Conservation (phyloP, 2,797 vertebrate genomes). For the Danio tinwini region DNA sequence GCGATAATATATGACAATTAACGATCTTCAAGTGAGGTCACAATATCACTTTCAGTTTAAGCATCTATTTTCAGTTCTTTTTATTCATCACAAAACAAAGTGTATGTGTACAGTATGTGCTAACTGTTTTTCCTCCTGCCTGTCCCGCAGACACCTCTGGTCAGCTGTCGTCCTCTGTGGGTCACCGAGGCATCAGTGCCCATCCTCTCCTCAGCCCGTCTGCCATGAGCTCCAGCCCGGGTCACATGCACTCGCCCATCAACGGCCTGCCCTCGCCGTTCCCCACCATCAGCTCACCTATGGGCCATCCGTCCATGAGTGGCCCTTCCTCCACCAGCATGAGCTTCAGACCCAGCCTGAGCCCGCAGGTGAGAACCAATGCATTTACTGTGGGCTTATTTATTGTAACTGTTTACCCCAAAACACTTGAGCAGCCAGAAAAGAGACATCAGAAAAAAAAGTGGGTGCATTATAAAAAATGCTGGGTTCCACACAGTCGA, state of each 20-base stretch:
- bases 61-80: no score
- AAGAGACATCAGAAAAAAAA: no score
- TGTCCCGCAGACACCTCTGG: constrained; percentile 79
- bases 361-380: constrained; percentile 81
- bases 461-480: no score
- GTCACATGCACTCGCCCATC: constrained; percentile 84
- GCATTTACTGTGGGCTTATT: neutral
- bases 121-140: neutral
- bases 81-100: no score
- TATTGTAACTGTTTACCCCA: no score
- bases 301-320: constrained; percentile 82
- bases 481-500: no score
- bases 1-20: no score
- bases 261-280: constrained; percentile 82
- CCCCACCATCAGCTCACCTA: constrained; percentile 84
- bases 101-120: no score
- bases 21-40: no score
- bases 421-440: no score
- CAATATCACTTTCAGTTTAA: no score
- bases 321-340: constrained; percentile 78
- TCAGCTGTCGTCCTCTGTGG: constrained; percentile 79
- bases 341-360: constrained; percentile 78
- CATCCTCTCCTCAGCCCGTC: constrained; percentile 68
- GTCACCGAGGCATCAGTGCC: constrained; percentile 75
- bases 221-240: constrained; percentile 75